Evolutionary conservation across 1,140 invertebrate genomes (phyloP).

Genomic region (Trigoniulus corallinus): DNA sequence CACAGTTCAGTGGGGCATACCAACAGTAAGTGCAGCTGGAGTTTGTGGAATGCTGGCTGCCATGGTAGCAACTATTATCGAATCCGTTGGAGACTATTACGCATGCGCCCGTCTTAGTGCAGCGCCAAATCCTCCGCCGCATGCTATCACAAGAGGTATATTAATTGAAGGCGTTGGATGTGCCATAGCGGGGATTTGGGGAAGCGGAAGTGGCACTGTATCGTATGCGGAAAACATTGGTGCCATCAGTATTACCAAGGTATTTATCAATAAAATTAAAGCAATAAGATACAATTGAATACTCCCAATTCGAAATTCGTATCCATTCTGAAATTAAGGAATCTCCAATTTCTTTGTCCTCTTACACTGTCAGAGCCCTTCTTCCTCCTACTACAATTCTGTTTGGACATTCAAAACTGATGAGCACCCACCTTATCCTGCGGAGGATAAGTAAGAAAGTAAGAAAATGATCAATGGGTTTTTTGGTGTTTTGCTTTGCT

Average conservation of each 20-base stretch:
- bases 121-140: slow-evolving; percentile 59
- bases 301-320: too few species aligned
- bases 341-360: too few species aligned
- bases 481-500: too few species aligned
- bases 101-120: slow-evolving; percentile 65
- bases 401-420: too few species aligned
- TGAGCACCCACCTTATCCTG: too few species aligned
- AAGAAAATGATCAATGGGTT: too few species aligned
- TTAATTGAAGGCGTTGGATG: slow-evolving; percentile 68
- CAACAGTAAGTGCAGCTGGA: slow-evolving; percentile 52
- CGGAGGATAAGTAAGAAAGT: too few species aligned
- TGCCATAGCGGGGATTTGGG: slow-evolving; percentile 60
- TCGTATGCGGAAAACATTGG: slow-evolving; percentile 81
- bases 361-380: too few species aligned
- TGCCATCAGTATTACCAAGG: slow-evolving; percentile 53
- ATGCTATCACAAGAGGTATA: slow-evolving; percentile 73
- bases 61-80: slow-evolving; percentile 63
- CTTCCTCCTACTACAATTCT: too few species aligned
- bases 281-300: too few species aligned
- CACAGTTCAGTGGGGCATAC: slow-evolving; percentile 65
- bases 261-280: too few species aligned
- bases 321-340: too few species aligned
- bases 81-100: slow-evolving; percentile 77
- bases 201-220: slow-evolving; percentile 66
- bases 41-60: slow-evolving; percentile 70